Base-by-base conservation (phyloP, 1,140 invertebrate genomes). In the Bradynema listronoti region DNA sequence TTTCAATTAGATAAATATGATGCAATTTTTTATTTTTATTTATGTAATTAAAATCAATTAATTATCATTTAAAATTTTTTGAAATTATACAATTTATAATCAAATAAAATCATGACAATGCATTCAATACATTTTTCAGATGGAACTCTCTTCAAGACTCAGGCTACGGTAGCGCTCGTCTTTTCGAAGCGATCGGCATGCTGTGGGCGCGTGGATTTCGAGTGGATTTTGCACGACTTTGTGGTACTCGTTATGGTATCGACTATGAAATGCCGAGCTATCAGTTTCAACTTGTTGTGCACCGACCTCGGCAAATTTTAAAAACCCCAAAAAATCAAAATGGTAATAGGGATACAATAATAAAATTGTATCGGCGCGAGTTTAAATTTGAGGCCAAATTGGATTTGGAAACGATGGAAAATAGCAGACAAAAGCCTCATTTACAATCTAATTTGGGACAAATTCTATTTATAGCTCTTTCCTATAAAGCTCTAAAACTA, bases 141-240 rank as follows among this genome's bases (percentile, higher is more conserved):
- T 24, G 14, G 52, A 24, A 55, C 9, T 49, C 4, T 55, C 33
- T 43, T 43, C 53, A 25, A 56, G n/a, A 66, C n/a, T 19, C 60
- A 30, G n/a, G n/a, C 34, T 30, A 67, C n/a, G n/a, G n/a, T n/a
- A n/a, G n/a, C 19, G 43, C 16, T 11, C 60, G 22, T 43, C 52
- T 62, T 11, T 45, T 66, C 7, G 36, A 32, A 11, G 1, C 64
- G 19, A 7, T 66, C 6, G 60, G 61, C 47, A 36, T 39, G 14
- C 30, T 62, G 14, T 62, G 60, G 60, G 30, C 11, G 11, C 46
- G 29, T 33, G 60, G 60, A 4, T 39, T 53, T 24, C 1, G 27
- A 6, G 6, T 66, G 22, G 16, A 62, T 32, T 62, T 62, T 22
- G 19, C 19, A n/a, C 49, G 36, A 32, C 32, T 62, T 19, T 68